Evolutionary conservation across 2,797 vertebrate species (phyloP), one percentile per base, ranked within the genome.

Genomic region (Parambassis ranga): DNA sequence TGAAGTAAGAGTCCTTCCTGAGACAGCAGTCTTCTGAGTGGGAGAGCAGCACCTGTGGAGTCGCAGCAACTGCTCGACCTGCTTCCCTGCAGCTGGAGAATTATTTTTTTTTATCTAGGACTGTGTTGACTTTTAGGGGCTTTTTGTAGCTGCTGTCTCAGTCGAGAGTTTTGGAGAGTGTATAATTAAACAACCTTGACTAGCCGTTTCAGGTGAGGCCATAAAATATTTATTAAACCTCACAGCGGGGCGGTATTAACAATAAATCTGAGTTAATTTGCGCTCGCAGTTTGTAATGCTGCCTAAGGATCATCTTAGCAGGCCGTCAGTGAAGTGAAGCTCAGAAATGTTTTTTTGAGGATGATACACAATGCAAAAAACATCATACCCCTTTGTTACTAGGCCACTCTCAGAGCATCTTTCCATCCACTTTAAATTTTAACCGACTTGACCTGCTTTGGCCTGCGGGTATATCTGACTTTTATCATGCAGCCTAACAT

Each of bases 11-110:
- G 22, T 31, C 1, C 1, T 3, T 32, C 1, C 46, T 24, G 52
- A 9, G 26, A 13, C n/a, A 35, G 35, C 28, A 35, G 58, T 13
- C 15, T 37, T 28, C 14, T 15, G 36, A 61, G 1, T 9, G 18
- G 47, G 33, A 31, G 28, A 55, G 71, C 55, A 26, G 35, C 35
- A 77, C 68, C 74, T 64, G 58, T 63, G 51, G 41, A 41, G 48
- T 42, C 49, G 27, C n/a, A n/a, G n/a, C n/a, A n/a, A n/a, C n/a
- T n/a, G n/a, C n/a, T n/a, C n/a, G n/a, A n/a, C n/a, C n/a, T n/a
- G n/a, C n/a, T n/a, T n/a, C n/a, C n/a, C n/a, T n/a, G n/a, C n/a
- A n/a, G n/a, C n/a, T n/a, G n/a, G n/a, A n/a, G n/a, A n/a, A n/a
- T n/a, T n/a, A n/a, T n/a, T n/a, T n/a, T n/a, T n/a, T n/a, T 44